A percentile compares a stretch with the other conserved stretches of the same genome.
Evolutionary conservation across 2,113 vertebrate genomes (phyloP).

Genomic region (Mesocricetus auratus): DNA sequence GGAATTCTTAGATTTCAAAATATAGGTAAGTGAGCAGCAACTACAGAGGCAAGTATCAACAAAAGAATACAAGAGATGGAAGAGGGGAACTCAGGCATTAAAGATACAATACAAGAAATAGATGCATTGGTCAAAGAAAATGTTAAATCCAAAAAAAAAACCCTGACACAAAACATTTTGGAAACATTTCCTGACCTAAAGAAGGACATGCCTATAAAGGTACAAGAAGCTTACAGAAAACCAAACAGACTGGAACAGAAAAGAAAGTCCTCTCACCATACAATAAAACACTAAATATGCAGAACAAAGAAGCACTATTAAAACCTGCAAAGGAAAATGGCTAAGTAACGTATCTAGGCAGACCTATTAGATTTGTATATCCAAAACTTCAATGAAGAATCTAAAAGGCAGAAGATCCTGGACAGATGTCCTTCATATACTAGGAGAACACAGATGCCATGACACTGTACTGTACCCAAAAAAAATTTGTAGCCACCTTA

Average conservation of each 20-base stretch:
- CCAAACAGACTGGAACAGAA: neutral
- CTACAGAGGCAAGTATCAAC: too few species aligned
- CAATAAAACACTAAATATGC: neutral
- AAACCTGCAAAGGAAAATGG: neutral
- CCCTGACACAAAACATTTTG: too few species aligned
- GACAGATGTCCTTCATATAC: neutral
- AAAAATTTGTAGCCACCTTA: neutral
- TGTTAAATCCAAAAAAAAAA: too few species aligned
- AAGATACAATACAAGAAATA: too few species aligned
- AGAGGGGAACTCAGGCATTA: too few species aligned
- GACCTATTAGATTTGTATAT: neutral
- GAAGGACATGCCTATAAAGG: neutral
- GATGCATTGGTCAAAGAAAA: too few species aligned
- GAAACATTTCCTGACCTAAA: neutral
- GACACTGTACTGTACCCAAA: neutral
- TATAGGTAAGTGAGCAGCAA: too few species aligned
- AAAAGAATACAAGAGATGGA: too few species aligned
- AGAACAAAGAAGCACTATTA: neutral
- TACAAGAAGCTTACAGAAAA: neutral
- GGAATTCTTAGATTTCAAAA: too few species aligned
- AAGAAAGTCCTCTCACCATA: neutral
- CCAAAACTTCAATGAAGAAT: neutral
- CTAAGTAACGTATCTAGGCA: neutral
- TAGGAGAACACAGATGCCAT: neutral
- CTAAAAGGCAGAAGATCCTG: neutral